Evolutionary conservation across 2,888 invertebrate genomes (phyloP).

Genomic region (Dioctria rufipes): DNA sequence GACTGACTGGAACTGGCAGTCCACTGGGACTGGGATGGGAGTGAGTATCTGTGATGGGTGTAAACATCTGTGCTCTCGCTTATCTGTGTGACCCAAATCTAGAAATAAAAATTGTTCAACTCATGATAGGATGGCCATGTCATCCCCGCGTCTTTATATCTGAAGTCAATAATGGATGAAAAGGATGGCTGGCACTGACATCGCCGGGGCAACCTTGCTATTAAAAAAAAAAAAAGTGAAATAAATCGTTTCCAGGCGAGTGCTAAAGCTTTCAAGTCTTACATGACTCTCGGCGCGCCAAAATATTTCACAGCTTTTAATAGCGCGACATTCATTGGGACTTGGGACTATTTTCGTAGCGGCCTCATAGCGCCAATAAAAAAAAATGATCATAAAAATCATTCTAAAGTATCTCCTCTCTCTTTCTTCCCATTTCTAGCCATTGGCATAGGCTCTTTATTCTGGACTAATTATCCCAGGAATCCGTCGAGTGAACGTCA

Average conservation of each 20-base stretch:
- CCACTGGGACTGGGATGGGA: neutral
- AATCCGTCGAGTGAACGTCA: conserved; percentile 9
- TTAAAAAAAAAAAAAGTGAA: neutral
- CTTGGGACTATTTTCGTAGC: conserved; percentile 27
- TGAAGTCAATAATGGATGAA: conserved; percentile 9
- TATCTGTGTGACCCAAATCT: conserved; percentile 46
- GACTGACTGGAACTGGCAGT: neutral
- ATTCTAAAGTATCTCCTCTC: conserved; percentile 11
- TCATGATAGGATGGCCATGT: conserved; percentile 32
- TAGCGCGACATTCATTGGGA: neutral
- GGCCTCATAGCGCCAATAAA: conserved; percentile 30
- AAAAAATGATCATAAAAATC: conserved; percentile 18
- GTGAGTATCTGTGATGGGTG: neutral
- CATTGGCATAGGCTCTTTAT: neutral
- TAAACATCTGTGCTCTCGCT: neutral
- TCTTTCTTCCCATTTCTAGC: conserved; percentile 1
- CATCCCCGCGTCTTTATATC: neutral
- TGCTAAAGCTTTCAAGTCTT: conserved; percentile 14
- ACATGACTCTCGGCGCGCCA: neutral
- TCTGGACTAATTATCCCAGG: neutral
- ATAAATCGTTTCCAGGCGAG: neutral
- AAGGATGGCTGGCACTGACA: conserved; percentile 2
- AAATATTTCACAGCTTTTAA: neutral
- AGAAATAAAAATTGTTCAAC: conserved; percentile 40
- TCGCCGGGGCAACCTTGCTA: conserved; percentile 7